A percentile compares a stretch with the other conserved stretches of the same genome.
phyloP scores from a whole-genome alignment of 2,888 invertebrate genomes.

The Criorhina ranunculi region DNA sequence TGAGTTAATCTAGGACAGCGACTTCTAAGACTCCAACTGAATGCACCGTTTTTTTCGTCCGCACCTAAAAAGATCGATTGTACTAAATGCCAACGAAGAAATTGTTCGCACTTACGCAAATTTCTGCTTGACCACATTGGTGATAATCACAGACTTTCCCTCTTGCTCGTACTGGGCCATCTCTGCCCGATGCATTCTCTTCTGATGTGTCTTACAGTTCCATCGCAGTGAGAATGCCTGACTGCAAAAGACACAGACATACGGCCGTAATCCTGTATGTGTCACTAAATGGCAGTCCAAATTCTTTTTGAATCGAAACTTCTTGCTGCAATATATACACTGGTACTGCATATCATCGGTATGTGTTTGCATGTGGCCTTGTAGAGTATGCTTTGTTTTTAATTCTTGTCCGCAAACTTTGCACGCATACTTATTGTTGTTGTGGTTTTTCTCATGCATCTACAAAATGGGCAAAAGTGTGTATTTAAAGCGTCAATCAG shows the following conservation, averaged over 20 bases:
- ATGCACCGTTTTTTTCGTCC: conserved; percentile 9
- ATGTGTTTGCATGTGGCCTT: conserved; percentile 49
- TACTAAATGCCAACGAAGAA: neutral
- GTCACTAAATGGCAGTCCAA: conserved; percentile 45
- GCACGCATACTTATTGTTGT: neutral
- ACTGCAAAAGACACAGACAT: conserved; percentile 43
- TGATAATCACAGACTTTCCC: conserved; percentile 34
- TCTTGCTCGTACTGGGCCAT: conserved; percentile 14
- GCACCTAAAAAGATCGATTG: conserved; percentile 25
- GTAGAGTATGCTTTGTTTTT: conserved; percentile 52
- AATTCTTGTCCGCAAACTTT: conserved; percentile 42
- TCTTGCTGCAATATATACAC: conserved; percentile 38
- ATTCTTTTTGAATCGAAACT: conserved; percentile 52
- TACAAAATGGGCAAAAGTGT: no score
- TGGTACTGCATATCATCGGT: conserved; percentile 29
- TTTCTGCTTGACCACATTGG: conserved; percentile 44
- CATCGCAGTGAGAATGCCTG: conserved; percentile 50
- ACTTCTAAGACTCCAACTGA: neutral
- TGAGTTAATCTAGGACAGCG: neutral
- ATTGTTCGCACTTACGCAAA: conserved; percentile 38
- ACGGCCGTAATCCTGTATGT: conserved; percentile 47
- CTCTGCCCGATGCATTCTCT: conserved; percentile 30
- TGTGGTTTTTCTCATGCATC: conserved; percentile 58
- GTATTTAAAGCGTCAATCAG: no score
- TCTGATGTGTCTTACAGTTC: conserved; percentile 53